Evolutionary conservation across 2,797 vertebrate species (phyloP).

Genomic region (Emydoidea blandingii): DNA sequence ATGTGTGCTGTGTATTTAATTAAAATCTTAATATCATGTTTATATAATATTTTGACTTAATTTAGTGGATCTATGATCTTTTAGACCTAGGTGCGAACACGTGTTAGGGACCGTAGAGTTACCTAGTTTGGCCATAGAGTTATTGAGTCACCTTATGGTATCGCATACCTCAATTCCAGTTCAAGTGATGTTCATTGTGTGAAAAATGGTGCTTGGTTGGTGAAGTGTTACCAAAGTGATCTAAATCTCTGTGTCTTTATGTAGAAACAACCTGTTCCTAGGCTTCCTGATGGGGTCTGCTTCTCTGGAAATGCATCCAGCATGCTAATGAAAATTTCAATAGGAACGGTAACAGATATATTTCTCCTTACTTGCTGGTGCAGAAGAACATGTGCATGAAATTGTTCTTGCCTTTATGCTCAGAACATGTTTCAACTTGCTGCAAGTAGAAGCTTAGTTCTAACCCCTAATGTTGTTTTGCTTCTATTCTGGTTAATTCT

Average conservation of each 20-base stretch:
- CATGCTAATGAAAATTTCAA: not conserved
- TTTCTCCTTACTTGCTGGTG: conserved; percentile 59
- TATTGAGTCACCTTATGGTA: rapidly evolving
- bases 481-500: not conserved
- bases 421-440: conserved; percentile 21
- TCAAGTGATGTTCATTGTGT: not conserved
- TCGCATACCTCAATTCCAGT: rapidly evolving
- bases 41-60: not conserved
- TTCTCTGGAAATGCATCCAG: conserved; percentile 46
- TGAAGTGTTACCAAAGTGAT: not conserved
- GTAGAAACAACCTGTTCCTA: conserved; percentile 48
- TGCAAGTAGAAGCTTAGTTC: not conserved
- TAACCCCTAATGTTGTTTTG: not conserved
- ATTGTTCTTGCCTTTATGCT: not conserved
- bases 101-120: not conserved
- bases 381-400: conserved; percentile 9
- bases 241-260: conserved; percentile 13
- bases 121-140: rapidly evolving
- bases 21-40: not conserved
- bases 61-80: rapidly evolving
- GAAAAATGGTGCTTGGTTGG: not conserved
- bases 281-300: conserved; percentile 30
- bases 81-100: not conserved
- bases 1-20: not conserved
- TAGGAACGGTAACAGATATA: conserved; percentile 61